phyloP scores from a whole-genome alignment of 2,888 invertebrate species.

The Caenorhabditis japonica region DNA sequence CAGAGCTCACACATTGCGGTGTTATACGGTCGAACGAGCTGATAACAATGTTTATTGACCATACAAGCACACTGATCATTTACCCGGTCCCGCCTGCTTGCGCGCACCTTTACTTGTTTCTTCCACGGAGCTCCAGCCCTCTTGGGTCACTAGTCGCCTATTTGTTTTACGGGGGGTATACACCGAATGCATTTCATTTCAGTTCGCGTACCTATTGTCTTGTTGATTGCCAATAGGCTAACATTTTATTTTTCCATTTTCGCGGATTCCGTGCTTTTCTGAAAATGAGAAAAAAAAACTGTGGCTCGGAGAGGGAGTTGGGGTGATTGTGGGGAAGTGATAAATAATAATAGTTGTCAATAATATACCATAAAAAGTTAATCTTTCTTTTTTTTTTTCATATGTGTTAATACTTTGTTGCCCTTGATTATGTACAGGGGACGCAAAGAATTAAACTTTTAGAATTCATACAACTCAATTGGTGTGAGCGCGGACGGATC shows the following conservation, averaged over 20 bases:
- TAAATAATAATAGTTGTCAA: too few species aligned
- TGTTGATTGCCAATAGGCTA: constrained; percentile 17
- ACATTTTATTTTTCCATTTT: neutral
- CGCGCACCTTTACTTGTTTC: constrained; percentile 31
- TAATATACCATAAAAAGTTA: too few species aligned
- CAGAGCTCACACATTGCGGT: neutral
- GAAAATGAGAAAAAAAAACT: neutral
- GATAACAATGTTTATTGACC: constrained; percentile 51
- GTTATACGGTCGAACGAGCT: constrained; percentile 40
- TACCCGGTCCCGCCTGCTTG: constrained; percentile 27
- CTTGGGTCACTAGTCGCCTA: constrained; percentile 36
- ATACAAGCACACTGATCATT: constrained; percentile 44
- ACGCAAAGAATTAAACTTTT: too few species aligned
- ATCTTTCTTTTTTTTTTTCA: too few species aligned
- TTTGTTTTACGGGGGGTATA: constrained; percentile 16
- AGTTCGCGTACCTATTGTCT: constrained; percentile 36
- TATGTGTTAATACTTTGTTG: too few species aligned
- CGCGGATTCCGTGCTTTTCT: neutral
- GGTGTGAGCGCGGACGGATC: too few species aligned
- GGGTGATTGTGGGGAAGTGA: too few species aligned
- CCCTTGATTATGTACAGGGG: too few species aligned
- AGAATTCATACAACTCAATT: too few species aligned
- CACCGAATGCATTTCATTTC: constrained; percentile 31
- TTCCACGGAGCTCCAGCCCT: constrained; percentile 4
- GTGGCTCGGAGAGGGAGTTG: neutral